phyloP scores from a whole-genome alignment of 23 tunicate species.

The Oikopleura vanhoeffeni region DNA sequence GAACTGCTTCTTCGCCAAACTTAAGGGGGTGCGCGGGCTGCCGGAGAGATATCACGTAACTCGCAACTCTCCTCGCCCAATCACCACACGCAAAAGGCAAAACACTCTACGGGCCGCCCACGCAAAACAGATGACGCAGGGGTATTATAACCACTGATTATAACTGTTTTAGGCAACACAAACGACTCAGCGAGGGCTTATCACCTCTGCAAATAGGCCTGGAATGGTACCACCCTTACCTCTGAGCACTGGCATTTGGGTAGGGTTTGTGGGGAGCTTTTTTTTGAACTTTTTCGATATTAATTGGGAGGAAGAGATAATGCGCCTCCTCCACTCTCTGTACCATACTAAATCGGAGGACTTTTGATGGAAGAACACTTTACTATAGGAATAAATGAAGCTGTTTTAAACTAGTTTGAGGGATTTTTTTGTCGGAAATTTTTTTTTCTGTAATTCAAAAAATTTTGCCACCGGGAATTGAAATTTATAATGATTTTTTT shows the following conservation, averaged over 20 bases:
- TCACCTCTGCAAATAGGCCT: background rate
- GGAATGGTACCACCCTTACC: no score
- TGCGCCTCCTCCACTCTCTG: slow-evolving; percentile 5
- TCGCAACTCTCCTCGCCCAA: background rate
- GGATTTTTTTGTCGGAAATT: no score
- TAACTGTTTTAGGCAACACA: background rate
- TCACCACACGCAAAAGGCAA: background rate
- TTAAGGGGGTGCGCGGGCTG: background rate
- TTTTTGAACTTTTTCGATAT: no score
- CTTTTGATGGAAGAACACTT: background rate
- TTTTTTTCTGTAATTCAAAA: no score
- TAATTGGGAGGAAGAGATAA: background rate
- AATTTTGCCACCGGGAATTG: no score
- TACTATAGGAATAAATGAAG: no score
- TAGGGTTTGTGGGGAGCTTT: no score
- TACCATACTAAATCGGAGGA: background rate
- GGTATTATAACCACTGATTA: background rate
- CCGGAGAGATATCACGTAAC: background rate
- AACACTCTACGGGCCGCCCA: background rate
- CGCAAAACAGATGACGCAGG: background rate
- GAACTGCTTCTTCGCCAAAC: no score
- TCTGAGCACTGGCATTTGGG: no score
- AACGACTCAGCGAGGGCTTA: background rate
- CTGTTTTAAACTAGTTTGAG: no score
- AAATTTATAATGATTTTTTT: no score